Evolutionary conservation across 2,113 vertebrate genomes (phyloP).

Genomic region (Dasypus novemcinctus): DNA sequence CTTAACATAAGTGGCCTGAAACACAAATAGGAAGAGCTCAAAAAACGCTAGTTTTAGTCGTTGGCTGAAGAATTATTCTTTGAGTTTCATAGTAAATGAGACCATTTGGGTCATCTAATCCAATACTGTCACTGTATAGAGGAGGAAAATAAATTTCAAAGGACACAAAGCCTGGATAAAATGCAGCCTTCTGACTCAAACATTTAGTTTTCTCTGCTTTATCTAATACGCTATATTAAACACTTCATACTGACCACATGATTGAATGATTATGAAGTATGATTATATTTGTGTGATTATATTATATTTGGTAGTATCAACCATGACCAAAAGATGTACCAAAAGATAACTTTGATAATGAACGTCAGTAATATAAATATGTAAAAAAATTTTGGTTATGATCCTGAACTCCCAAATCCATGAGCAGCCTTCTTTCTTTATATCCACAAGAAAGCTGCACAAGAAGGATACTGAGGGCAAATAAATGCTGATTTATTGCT

Average conservation of each 20-base stretch:
- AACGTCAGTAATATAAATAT: not conserved
- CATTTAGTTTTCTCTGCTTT: not conserved
- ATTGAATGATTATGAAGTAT: not conserved
- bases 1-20: not conserved
- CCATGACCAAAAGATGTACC: not conserved
- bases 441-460: not conserved
- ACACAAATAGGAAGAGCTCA: conserved; percentile 1
- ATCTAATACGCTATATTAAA: not conserved
- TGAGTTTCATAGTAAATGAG: not conserved
- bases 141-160: not conserved
- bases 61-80: not conserved
- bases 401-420: not conserved
- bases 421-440: not conserved
- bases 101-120: not conserved
- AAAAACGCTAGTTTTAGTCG: not conserved
- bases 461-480: not conserved
- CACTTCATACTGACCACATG: not conserved
- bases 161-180: too few relatives aligned
- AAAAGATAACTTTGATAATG: not conserved
- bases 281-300: not conserved
- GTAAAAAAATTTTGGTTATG: not conserved
- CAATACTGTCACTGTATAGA: not conserved
- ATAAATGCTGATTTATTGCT: not conserved
- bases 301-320: not conserved
- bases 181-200: not conserved